A percentile compares a stretch with the other conserved stretches of the same genome.
Conservation (phyloP, 2,888 invertebrate species). For the Campoletis raptor region DNA sequence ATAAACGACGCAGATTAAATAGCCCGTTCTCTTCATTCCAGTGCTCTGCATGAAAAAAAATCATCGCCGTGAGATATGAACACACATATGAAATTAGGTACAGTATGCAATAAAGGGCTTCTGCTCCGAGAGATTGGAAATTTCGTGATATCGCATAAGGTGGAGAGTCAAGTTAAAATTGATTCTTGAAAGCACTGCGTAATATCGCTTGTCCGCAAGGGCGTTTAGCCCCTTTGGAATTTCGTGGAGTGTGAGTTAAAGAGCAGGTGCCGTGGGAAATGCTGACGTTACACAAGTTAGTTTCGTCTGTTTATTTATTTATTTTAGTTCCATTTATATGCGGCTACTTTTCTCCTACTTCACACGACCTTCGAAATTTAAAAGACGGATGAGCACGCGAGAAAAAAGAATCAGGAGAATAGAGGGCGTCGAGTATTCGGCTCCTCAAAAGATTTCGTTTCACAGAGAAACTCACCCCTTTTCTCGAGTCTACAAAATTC, state of each 20-base stretch:
- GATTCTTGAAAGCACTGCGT: slow-evolving; percentile 55
- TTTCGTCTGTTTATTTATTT: neutral
- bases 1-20: neutral
- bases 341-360: neutral
- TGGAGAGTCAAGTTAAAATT: slow-evolving; percentile 49
- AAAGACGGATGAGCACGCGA: neutral
- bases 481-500: slow-evolving; percentile 30
- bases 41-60: slow-evolving; percentile 7
- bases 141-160: slow-evolving; percentile 32
- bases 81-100: neutral
- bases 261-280: neutral
- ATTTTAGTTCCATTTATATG: neutral
- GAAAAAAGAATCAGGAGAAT: slow-evolving; percentile 27
- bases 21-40: neutral
- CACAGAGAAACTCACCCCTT: neutral
- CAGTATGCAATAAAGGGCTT: neutral
- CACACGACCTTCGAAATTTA: neutral
- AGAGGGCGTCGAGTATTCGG: slow-evolving; percentile 13
- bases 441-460: slow-evolving; percentile 34
- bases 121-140: slow-evolving; percentile 46
- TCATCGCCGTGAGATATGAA: neutral
- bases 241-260: slow-evolving; percentile 12
- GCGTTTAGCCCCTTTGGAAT: slow-evolving; percentile 8
- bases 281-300: neutral
- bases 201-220: slow-evolving; percentile 38